Evolutionary conservation across 2,113 vertebrate genomes (phyloP).

Genomic region (Synodontis membranacea): DNA sequence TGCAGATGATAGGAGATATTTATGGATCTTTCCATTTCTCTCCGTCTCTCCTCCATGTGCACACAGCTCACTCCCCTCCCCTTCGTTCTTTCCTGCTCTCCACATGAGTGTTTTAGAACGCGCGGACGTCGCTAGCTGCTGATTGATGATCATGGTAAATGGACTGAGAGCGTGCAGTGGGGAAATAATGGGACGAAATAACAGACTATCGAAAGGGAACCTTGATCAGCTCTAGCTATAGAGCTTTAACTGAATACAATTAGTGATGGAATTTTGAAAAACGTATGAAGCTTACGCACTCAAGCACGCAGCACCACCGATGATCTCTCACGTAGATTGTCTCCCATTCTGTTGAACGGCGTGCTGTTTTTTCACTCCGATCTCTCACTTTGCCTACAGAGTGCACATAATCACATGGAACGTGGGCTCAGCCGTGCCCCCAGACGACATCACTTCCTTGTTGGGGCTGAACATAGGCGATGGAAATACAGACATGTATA

Average conservation of each 20-base stretch:
- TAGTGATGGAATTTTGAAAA: neutral
- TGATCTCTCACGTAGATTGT: neutral
- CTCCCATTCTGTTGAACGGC: neutral
- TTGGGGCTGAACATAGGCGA: constrained; percentile 85
- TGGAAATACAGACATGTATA: constrained; percentile 87
- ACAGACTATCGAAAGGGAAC: constrained; percentile 18
- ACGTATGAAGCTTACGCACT: neutral
- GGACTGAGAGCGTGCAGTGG: neutral
- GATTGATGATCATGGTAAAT: constrained; percentile 21
- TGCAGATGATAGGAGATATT: constrained; percentile 24
- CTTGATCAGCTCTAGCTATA: neutral
- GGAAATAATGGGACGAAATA: constrained; percentile 9
- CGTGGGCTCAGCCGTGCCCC: constrained; percentile 89
- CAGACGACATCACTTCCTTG: constrained; percentile 86
- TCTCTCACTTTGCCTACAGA: constrained; percentile 67
- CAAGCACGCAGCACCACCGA: neutral
- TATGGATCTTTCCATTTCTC: constrained; percentile 3
- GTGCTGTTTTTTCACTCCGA: neutral
- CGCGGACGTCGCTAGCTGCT: neutral
- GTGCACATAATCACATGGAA: constrained; percentile 96
- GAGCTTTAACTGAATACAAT: neutral
- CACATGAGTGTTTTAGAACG: neutral
- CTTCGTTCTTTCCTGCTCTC: neutral
- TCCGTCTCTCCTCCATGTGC: neutral
- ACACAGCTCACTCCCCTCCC: neutral